Percentiles rank a stretch among this genome's conserved stretches.
Evolutionary conservation across 1,140 invertebrate species (phyloP).

Genomic region (Drosophila ohnishii): DNA sequence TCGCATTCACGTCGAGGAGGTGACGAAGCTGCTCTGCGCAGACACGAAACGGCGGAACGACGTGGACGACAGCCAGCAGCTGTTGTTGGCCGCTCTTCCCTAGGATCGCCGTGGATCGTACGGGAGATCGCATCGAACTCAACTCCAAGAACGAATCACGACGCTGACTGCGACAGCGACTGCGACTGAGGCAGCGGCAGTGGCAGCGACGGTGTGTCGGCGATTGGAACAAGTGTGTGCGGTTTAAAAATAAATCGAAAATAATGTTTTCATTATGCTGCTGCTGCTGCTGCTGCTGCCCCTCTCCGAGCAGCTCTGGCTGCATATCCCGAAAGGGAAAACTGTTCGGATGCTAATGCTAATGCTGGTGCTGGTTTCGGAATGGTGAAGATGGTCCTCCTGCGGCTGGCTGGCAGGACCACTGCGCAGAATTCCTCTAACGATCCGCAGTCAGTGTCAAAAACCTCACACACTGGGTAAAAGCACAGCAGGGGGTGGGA

Average conservation of each 20-base stretch:
- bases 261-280: constrained; percentile 74
- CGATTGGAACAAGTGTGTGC: constrained; percentile 78
- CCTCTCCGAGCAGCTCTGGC: not conserved
- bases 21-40: constrained; percentile 46
- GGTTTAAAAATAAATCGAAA: constrained; percentile 76
- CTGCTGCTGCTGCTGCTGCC: constrained; percentile 7
- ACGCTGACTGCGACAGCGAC: constrained; percentile 3
- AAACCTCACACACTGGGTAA: constrained; percentile 50
- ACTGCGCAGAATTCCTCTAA: constrained; percentile 78
- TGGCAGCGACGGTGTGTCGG: constrained; percentile 43
- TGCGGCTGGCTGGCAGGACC: constrained; percentile 51
- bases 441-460: constrained; percentile 72
- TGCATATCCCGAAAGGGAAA: constrained; percentile 61
- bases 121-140: constrained; percentile 24
- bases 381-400: constrained; percentile 4
- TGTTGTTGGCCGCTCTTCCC: constrained; percentile 50
- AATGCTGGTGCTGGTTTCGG: not conserved
- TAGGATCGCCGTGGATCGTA: constrained; percentile 51
- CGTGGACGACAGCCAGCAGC: constrained; percentile 66
- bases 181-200: not conserved
- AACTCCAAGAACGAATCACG: constrained; percentile 34
- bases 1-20: constrained; percentile 53
- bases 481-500: not conserved
- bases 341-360: constrained; percentile 22
- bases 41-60: constrained; percentile 17